Base-by-base conservation (phyloP, 2,113 vertebrate species). In the Stictonetta naevosa region DNA sequence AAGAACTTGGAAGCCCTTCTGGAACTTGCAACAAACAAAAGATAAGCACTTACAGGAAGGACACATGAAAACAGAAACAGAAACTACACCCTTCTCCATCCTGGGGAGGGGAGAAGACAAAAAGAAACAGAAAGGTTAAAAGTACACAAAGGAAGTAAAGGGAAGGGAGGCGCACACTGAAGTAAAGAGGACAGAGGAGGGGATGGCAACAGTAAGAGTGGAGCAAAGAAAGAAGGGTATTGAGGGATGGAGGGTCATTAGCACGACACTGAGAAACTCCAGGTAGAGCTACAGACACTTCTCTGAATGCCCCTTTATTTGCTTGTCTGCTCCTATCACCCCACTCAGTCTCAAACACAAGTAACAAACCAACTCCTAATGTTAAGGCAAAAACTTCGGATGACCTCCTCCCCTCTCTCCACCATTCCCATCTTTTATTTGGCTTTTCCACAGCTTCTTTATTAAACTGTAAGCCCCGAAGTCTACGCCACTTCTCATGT, bases 401-500 rank as follows among this genome's bases (percentile, higher is more conserved):
- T 21, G 10, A 33, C 13, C 15, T 63, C 36, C 25, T 85, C 25
- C 12, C 14, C 50, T 40, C 33, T 53, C 21, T 38, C 28, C 33
- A 56, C 12, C 5, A 31, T 26, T 83, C 52, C 44, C 31, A 69
- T 6, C 7, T 8, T 52, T 36, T 26, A 38, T 44, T 11, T 63
- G 28, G 23, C 19, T 20, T 44, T 77, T 86, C 8, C 20, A 75
- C 40, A 78, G 25, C 6, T 71, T 16, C 21, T 23, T 84, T 60
- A 25, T n/a, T 79, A 29, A 93, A 78, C 26, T 40, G 34, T 10
- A 23, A 69, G 44, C 10, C 59, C 48, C 52, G 44, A 6, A 2
- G 38, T 1, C 4, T 67, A 53, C 16, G 71, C 15, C 18, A 72
- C 4, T 60, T 53, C 22, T 19, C 6, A 31, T 0, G 0, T 2